A percentile compares a stretch with the other conserved stretches of the same genome.
Evolutionary conservation across 2,797 vertebrate species (phyloP).

Genomic region (Mus spretus): DNA sequence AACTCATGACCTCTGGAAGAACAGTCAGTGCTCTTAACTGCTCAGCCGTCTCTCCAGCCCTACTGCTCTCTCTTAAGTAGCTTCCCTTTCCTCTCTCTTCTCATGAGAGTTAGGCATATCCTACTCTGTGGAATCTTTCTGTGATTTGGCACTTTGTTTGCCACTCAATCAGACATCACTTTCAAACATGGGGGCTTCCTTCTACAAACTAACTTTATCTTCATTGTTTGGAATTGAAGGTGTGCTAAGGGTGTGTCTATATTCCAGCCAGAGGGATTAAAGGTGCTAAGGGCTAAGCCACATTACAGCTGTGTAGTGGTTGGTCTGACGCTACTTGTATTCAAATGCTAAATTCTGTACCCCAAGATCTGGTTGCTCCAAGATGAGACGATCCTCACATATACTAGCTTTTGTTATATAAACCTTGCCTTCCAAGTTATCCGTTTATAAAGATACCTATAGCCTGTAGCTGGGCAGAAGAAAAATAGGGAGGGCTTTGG

Average conservation of each 20-base stretch:
- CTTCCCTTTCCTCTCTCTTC: not conserved
- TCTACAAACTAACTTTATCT: not conserved
- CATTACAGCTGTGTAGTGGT: not conserved
- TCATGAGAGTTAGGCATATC: not conserved
- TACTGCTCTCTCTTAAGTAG: not conserved
- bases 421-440: not conserved
- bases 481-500: not conserved
- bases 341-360: not conserved
- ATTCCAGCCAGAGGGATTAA: not conserved
- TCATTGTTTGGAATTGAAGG: not conserved
- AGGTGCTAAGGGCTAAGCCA: not conserved
- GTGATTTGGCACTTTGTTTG: not conserved
- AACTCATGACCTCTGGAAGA: no score
- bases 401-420: not conserved
- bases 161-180: not conserved
- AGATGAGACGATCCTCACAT: not conserved
- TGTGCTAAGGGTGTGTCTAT: not conserved
- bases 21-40: no score
- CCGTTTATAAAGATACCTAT: not conserved
- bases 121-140: not conserved
- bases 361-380: not conserved
- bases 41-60: no score
- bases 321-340: not conserved
- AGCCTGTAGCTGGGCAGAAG: not conserved
- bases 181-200: not conserved